phyloP scores from a whole-genome alignment of 2,888 invertebrate genomes.

The Nasonovia ribisnigri region DNA sequence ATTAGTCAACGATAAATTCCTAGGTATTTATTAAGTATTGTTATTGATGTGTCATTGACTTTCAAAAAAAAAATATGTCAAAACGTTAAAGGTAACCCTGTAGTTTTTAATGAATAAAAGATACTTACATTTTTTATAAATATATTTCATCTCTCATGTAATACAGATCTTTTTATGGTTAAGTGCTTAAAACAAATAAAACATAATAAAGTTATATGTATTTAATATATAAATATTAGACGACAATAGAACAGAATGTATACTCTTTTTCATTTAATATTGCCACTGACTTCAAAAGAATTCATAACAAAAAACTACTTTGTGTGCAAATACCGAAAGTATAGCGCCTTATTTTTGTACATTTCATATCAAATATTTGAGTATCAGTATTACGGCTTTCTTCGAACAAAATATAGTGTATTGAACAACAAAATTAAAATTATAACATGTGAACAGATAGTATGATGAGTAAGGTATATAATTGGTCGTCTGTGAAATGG shows the following conservation, averaged over 20 bases:
- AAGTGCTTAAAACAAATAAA: neutral
- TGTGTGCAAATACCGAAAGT: neutral
- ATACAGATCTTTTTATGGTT: neutral
- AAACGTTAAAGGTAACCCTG: neutral
- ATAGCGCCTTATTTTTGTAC: neutral
- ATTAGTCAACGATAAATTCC: too few species aligned
- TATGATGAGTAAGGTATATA: neutral
- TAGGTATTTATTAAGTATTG: too few species aligned
- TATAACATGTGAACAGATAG: neutral
- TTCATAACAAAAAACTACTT: neutral
- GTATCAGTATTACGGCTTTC: neutral
- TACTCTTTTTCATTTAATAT: neutral
- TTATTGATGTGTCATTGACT: too few species aligned
- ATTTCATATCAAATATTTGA: conserved; percentile 3
- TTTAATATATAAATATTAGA: neutral
- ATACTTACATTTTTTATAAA: neutral
- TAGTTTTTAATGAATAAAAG: neutral
- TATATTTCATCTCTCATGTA: neutral
- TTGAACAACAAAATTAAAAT: neutral
- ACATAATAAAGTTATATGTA: neutral
- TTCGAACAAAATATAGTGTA: neutral
- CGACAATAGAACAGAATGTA: neutral
- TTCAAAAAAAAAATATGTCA: neutral
- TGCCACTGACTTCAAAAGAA: conserved; percentile 16
- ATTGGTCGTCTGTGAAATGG: neutral